A percentile compares a stretch with the other conserved stretches of the same genome.
Evolutionary conservation across 2,888 invertebrate species (phyloP).

Genomic region (Globia sparganii): DNA sequence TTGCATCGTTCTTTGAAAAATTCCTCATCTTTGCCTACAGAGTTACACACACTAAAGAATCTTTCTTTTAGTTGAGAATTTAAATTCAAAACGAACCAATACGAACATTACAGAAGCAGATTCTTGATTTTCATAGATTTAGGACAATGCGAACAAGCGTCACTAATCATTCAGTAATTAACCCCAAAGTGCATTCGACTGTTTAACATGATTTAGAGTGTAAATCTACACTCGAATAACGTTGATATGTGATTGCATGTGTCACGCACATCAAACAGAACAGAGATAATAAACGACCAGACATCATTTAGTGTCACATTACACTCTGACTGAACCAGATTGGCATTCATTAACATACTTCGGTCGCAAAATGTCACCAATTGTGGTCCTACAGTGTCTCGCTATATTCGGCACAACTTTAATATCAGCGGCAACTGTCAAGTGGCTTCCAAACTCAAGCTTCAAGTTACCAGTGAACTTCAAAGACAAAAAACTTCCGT

Average conservation of each 20-base stretch:
- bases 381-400: slow-evolving; percentile 40
- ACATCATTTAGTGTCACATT: slow-evolving; percentile 81
- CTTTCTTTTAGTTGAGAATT: background rate
- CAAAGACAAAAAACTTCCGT: slow-evolving; percentile 80
- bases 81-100: background rate
- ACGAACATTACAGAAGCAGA: no score
- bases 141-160: background rate
- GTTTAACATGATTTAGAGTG: slow-evolving; percentile 55
- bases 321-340: slow-evolving; percentile 67
- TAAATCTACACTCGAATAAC: slow-evolving; percentile 60
- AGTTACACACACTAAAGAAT: background rate
- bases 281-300: slow-evolving; percentile 79
- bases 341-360: slow-evolving; percentile 73
- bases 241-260: slow-evolving; percentile 73
- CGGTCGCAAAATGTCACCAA: slow-evolving; percentile 62
- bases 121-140: slow-evolving; percentile 3
- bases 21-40: background rate
- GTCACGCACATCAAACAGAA: slow-evolving; percentile 73
- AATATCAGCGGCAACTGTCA: slow-evolving; percentile 75
- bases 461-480: slow-evolving; percentile 82
- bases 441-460: slow-evolving; percentile 82
- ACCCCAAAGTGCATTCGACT: slow-evolving; percentile 29
- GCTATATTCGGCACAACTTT: slow-evolving; percentile 63
- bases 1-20: background rate
- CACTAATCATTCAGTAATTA: slow-evolving; percentile 32